Evolutionary conservation across 2,888 invertebrate species (phyloP).

Genomic region (Trissolcus japonicus): DNA sequence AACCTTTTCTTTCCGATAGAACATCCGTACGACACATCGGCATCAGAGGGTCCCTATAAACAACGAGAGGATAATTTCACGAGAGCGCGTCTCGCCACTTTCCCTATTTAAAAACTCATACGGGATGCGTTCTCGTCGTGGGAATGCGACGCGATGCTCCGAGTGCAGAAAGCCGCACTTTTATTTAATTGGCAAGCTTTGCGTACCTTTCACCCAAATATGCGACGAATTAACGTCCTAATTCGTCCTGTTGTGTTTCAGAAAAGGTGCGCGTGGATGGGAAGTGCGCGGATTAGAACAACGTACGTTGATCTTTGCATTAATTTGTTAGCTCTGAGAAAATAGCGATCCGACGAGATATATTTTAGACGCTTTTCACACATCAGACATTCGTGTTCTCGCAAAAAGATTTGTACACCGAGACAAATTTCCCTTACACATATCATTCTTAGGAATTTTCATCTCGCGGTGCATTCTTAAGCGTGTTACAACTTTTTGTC

Average conservation of each 20-base stretch:
- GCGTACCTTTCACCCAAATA: conserved; percentile 50
- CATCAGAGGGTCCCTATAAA: conserved; percentile 48
- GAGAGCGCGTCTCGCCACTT: conserved; percentile 41
- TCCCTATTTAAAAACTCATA: conserved; percentile 55
- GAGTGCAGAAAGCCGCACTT: conserved; percentile 31
- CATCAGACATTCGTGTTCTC: too few species aligned
- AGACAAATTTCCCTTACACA: too few species aligned
- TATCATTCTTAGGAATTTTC: too few species aligned
- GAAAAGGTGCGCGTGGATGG: not conserved
- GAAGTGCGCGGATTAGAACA: conserved; percentile 23
- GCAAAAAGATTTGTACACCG: too few species aligned
- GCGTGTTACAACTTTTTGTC: too few species aligned
- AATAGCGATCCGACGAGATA: too few species aligned
- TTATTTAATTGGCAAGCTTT: conserved; percentile 39
- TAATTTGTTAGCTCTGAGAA: not conserved
- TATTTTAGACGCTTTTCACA: too few species aligned
- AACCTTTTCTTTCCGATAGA: conserved; percentile 14
- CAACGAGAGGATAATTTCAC: conserved; percentile 37
- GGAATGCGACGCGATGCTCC: conserved; percentile 37
- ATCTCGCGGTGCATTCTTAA: too few species aligned
- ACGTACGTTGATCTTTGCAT: conserved; percentile 9
- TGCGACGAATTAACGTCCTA: conserved; percentile 14
- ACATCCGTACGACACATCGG: conserved; percentile 5
- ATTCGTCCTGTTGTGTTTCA: conserved; percentile 16
- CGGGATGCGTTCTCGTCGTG: conserved; percentile 37